These are phyloP conservation scores for Epistrophe grossulariae DNA, from an alignment of 2,888 invertebrate species.

Conservation along the genomic window DNA sequence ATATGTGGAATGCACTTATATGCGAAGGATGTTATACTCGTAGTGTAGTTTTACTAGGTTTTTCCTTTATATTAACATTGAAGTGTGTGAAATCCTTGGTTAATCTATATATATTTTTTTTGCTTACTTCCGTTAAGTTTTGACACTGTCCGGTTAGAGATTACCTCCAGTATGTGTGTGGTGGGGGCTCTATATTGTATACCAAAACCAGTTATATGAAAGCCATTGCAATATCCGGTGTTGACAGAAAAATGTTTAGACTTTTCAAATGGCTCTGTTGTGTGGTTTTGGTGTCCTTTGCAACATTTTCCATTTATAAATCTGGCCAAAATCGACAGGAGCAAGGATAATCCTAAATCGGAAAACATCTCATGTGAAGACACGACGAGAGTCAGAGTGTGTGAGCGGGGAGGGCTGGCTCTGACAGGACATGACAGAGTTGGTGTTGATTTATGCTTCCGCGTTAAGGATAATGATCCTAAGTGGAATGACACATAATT, in stretches of 20 bases:
- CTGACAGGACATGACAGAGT: constrained; percentile 55
- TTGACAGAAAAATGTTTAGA: constrained; percentile 68
- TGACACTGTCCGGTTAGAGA: constrained; percentile 59
- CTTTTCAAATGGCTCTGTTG: constrained; percentile 43
- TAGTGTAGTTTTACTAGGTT: constrained; percentile 19
- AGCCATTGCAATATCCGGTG: constrained; percentile 65
- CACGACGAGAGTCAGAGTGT: neutral
- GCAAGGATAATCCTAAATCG: constrained; percentile 46
- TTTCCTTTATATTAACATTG: constrained; percentile 21
- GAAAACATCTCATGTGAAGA: constrained; percentile 24
- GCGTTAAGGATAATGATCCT: constrained; percentile 63
- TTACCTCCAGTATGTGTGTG: neutral
- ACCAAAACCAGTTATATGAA: constrained; percentile 6
- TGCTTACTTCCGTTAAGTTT: constrained; percentile 45
- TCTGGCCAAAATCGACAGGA: constrained; percentile 61
- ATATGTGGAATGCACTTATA: constrained; percentile 48
- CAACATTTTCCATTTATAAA: constrained; percentile 17
- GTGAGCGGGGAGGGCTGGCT: neutral
- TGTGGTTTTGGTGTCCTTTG: constrained; percentile 1
- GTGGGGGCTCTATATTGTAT: neutral
- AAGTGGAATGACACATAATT: constrained; percentile 71
- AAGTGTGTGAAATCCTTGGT: constrained; percentile 42
- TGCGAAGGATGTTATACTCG: constrained; percentile 12
- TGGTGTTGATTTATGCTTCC: constrained; percentile 66
- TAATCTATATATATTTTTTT: constrained; percentile 35